Evolutionary conservation across 2,797 vertebrate genomes (phyloP).

Genomic region (Falco novaeseelandiae): DNA sequence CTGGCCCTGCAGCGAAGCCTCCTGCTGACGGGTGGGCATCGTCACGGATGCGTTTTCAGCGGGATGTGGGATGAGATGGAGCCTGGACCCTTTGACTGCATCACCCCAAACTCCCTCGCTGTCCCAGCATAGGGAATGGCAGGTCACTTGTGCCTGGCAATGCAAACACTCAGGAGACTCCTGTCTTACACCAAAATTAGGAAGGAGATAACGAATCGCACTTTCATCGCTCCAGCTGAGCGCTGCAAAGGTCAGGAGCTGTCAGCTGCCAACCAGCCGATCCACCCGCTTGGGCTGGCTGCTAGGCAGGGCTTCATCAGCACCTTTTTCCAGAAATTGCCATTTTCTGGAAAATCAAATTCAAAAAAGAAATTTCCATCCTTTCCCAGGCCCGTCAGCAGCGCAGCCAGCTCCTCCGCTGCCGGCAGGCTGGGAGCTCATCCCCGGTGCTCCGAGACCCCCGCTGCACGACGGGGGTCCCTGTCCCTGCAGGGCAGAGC

Average conservation of each 20-base stretch:
- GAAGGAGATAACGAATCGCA: background rate
- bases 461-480: fast-evolving
- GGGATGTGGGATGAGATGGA: background rate
- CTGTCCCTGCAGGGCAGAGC: background rate
- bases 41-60: fast-evolving
- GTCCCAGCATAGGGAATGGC: fast-evolving
- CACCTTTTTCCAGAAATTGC: background rate
- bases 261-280: background rate
- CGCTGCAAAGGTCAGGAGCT: background rate
- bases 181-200: background rate
- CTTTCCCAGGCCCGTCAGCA: background rate
- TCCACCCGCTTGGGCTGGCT: background rate
- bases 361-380: background rate
- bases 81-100: background rate
- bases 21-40: background rate
- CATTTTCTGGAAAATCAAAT: no score
- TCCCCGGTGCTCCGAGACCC: background rate
- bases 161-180: background rate
- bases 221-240: background rate
- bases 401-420: background rate
- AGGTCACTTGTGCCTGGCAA: background rate
- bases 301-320: background rate
- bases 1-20: background rate
- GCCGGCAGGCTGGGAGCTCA: background rate
- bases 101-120: fast-evolving